Conservation (phyloP, 2,888 invertebrate species). For the Mythimna vitellina region DNA sequence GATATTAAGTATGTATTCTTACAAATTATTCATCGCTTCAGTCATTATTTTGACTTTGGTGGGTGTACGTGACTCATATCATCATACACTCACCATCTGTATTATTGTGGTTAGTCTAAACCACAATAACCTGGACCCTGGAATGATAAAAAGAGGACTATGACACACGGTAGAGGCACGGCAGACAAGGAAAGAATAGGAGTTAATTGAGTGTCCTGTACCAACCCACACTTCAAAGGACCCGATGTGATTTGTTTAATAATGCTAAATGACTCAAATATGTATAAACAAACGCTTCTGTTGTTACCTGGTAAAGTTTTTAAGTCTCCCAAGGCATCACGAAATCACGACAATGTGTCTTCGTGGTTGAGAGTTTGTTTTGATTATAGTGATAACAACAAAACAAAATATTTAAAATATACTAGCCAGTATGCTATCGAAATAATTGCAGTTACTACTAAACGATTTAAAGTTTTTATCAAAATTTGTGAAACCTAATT, state of each 20-base stretch:
- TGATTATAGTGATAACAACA: not conserved
- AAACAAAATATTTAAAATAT: slow-evolving; percentile 15
- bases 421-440: not conserved
- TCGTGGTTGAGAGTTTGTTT: not conserved
- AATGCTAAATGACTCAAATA: slow-evolving; percentile 3
- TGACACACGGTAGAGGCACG: slow-evolving; percentile 23
- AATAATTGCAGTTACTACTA: too few species aligned
- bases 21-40: slow-evolving; percentile 3
- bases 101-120: not conserved
- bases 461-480: not conserved
- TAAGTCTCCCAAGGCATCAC: not conserved
- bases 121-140: not conserved
- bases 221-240: slow-evolving; percentile 24
- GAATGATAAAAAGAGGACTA: not conserved
- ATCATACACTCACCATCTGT: slow-evolving; percentile 6
- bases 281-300: not conserved
- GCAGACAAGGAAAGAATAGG: slow-evolving; percentile 11
- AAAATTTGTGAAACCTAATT: slow-evolving; percentile 10
- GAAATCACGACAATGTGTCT: not conserved
- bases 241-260: not conserved
- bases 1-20: not conserved
- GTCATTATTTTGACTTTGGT: slow-evolving; percentile 7
- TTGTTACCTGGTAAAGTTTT: not conserved
- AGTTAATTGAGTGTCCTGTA: slow-evolving; percentile 8
- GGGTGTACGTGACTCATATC: too few species aligned